Evolutionary conservation across 1,140 invertebrate genomes (phyloP), one percentile per base, ranked within the genome.

Genomic region (Heliconius nattereri): DNA sequence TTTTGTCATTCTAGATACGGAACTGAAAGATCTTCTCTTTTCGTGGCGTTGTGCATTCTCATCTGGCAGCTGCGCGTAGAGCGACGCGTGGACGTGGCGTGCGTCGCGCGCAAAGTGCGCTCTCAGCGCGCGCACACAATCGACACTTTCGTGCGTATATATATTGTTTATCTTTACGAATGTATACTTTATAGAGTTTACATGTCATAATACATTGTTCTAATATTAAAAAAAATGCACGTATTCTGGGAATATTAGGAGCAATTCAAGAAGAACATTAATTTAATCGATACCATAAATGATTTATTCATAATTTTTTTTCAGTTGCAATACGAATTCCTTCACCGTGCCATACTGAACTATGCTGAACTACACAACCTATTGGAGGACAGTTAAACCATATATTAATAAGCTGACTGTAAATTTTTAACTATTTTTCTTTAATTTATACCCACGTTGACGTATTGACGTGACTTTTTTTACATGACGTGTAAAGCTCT

Each of bases 261-360:
- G 3, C 40, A 16, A 45, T 16, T 16, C 5, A 16, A 45, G 16
- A 45, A 45, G 16, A 16, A 5, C 3, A 5, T 3, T 13, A 45
- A 45, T 45, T 45, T 45, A 16, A 3, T 45, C 5, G 13, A 45
- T 45, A 45, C 7, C 13, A 52, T 19, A 16, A 52, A 52, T 52
- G 19, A 52, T 52, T 7, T 52, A 2, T 20, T 20, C 19, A 45
- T 49, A 7, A 2, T 20, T 20, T 49, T 96, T 86, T 96, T 96
- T 23, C 95, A 98, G 98, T 96, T 97, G 89, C 98, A 98, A 94
- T 98, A 98, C 92, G 98, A 98, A 96, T 98, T 98, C 95, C 95
- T 98, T 85, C 97, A 98, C 95, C 97, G 97, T 94, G 97, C 97
- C 90, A 97, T 98, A 91, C 96, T 98, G 78, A 98, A 98, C 94